These are phyloP conservation scores for Bujurquina vittata DNA, from an alignment of 2,113 vertebrate genomes.

Conservation along the genomic window DNA sequence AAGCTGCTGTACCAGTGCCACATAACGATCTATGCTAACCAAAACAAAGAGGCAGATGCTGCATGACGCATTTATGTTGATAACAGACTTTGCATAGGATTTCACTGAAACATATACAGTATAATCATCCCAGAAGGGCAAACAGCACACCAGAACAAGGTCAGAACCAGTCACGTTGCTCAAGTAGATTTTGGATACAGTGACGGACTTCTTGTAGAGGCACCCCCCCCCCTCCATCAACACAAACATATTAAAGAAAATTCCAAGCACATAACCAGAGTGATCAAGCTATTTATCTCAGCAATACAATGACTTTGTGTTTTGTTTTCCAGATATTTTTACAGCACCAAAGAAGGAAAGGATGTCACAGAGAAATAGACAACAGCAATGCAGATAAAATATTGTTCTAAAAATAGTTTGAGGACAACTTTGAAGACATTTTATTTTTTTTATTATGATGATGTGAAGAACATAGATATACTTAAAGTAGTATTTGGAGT, in stretches of 20 bases:
- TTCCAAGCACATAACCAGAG: conserved; percentile 29
- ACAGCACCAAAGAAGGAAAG: neutral
- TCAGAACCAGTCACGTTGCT: neutral
- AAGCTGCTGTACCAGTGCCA: no score
- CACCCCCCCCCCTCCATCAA: no score
- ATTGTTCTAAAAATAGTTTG: no score
- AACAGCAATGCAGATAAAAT: neutral
- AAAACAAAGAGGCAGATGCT: neutral
- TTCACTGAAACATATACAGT: rapidly evolving
- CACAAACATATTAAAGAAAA: no score
- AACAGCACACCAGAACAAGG: neutral
- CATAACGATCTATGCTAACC: neutral
- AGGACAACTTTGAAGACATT: no score
- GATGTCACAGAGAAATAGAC: neutral
- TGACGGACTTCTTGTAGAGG: no score
- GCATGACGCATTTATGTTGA: neutral
- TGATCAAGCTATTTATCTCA: no score
- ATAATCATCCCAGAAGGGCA: conserved; percentile 27
- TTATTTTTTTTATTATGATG: no score
- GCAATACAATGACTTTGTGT: no score
- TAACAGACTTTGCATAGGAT: neutral
- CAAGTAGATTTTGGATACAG: neutral
- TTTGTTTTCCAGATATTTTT: neutral
- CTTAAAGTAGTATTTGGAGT: no score
- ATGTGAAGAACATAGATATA: no score